Evolutionary conservation across 2,888 invertebrate genomes (phyloP).

Genomic region (Drosophila kuntzei): DNA sequence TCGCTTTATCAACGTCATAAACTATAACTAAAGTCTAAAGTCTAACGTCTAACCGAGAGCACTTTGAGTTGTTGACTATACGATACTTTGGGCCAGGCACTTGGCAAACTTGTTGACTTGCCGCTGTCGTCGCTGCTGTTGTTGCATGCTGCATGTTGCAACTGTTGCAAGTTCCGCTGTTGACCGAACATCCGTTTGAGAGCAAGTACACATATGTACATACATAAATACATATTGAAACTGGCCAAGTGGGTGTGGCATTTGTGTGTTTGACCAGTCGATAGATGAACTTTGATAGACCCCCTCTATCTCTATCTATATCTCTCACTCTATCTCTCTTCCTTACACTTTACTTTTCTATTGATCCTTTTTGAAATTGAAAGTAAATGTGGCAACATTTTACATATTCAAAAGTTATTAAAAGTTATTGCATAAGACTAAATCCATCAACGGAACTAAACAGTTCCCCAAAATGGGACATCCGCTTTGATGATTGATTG

Average conservation of each 20-base stretch:
- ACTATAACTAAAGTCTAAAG: conserved; percentile 16
- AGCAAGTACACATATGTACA: not conserved
- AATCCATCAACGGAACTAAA: conserved; percentile 25
- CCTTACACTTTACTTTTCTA: not conserved
- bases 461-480: conserved; percentile 18
- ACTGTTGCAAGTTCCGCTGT: conserved; percentile 37
- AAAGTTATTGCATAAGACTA: conserved; percentile 19
- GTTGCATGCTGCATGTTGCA: conserved; percentile 26
- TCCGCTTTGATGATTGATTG: conserved; percentile 13
- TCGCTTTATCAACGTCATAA: conserved; percentile 39
- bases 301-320: not conserved
- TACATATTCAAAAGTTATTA: conserved; percentile 19
- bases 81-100: conserved; percentile 18
- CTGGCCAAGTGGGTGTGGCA: conserved; percentile 9
- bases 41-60: conserved; percentile 11
- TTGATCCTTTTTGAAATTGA: conserved; percentile 4
- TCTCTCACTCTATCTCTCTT: not conserved
- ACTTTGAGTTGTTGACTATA: conserved; percentile 35
- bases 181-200: conserved; percentile 52
- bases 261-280: conserved; percentile 26
- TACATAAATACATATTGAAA: conserved; percentile 3
- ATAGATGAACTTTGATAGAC: conserved; percentile 31
- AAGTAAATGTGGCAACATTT: conserved; percentile 17
- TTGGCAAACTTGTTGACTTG: conserved; percentile 32
- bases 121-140: conserved; percentile 5